Evolutionary conservation across 2,888 invertebrate genomes (phyloP).

Genomic region (Melipona beecheii): DNA sequence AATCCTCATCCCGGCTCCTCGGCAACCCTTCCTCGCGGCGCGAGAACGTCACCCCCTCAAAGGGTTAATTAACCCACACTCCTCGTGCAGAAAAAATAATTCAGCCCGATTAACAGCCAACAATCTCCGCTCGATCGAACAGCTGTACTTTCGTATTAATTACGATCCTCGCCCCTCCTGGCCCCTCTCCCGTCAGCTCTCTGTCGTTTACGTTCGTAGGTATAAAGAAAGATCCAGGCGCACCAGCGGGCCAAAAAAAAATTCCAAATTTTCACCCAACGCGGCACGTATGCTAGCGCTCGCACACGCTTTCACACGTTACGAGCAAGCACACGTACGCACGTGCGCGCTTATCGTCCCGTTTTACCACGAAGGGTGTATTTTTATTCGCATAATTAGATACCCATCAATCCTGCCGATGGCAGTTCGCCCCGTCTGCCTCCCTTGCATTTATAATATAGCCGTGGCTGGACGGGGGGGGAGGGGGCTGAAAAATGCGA

Average conservation of each 20-base stretch:
- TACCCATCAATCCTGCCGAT: slow-evolving; percentile 78
- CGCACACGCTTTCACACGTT: background rate
- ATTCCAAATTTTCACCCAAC: slow-evolving; percentile 25
- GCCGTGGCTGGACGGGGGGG: slow-evolving; percentile 4
- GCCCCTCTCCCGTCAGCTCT: too few relatives aligned
- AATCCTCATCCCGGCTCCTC: background rate
- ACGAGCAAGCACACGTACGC: background rate
- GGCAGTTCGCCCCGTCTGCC: slow-evolving; percentile 54
- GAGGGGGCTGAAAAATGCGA: slow-evolving; percentile 23
- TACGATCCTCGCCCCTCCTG: background rate
- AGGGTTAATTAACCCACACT: slow-evolving; percentile 28
- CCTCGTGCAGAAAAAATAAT: slow-evolving; percentile 26
- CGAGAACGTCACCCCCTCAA: slow-evolving; percentile 6
- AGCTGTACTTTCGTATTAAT: slow-evolving; percentile 24
- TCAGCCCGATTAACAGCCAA: slow-evolving; percentile 38
- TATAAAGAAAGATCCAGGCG: background rate
- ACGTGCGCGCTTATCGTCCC: slow-evolving; percentile 15
- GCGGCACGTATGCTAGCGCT: background rate
- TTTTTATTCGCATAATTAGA: slow-evolving; percentile 79
- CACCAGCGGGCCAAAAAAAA: slow-evolving; percentile 30
- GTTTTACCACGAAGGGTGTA: slow-evolving; percentile 57
- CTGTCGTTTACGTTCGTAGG: background rate
- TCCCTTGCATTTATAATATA: slow-evolving; percentile 55
- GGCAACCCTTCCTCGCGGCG: background rate
- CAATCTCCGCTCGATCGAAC: slow-evolving; percentile 22